Evolutionary conservation across 2,888 invertebrate genomes (phyloP), one percentile per base, ranked within the genome.

Genomic region (Diarsia rubi): DNA sequence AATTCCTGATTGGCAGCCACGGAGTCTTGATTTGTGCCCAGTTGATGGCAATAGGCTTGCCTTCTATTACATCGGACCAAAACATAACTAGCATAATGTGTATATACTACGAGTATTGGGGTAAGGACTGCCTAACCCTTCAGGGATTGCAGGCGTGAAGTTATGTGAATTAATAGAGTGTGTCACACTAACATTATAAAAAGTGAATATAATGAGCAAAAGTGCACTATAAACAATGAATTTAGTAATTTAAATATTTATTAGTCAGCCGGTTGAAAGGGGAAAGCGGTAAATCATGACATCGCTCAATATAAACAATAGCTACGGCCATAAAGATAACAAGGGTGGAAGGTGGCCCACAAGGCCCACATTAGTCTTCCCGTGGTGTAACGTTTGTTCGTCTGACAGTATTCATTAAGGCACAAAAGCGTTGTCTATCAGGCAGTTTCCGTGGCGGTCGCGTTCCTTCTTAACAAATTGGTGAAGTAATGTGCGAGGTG

Each of bases 331-430:
- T 93, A 93, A 93, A 94, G 93, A 94, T 93, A 93, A 92, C 92
- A 91, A 91, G 91, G 92, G 91, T 91, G 91, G 92, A 93, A 93
- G 93, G 92, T 91, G 89, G 90, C 89, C 88, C 86, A 91, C 93
- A 94, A 91, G 89, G 90, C 89, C 88, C 86, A 91, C 93, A 94
- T 95, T 94, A 95, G 95, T 95, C 92, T 93, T 89, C 72, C 81
- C 84, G 86, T 82, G 89, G 88, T 87, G 88, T 90, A 90, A 90
- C 92, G 93, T 93, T 94, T 93, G 95, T 94, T 92, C 91, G 85
- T 90, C 93, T 93, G 95, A 95, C 95, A 94, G 92, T 91, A 90
- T 95, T 95, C 95, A 95, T 95, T 95, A 95, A 90, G 89, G 88
- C 91, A 95, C 95, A 95, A 95, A 93, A 90, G 95, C 92, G 88